phyloP scores from a whole-genome alignment of 2,113 vertebrate genomes.

The Eupsittula cactorum region DNA sequence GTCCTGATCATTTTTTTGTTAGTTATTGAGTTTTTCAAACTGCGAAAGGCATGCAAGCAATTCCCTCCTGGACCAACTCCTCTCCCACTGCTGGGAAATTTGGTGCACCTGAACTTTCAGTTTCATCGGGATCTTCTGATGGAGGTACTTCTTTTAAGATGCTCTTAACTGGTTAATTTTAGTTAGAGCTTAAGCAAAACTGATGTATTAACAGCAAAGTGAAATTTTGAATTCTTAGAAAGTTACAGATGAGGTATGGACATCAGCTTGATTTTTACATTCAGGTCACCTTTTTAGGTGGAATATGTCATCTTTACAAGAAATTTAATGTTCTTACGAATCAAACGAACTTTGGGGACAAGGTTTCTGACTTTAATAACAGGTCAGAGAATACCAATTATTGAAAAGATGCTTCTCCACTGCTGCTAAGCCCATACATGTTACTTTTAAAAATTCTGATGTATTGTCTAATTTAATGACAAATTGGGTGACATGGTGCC shows the following conservation, averaged over 20 bases:
- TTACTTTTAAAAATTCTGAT: not conserved
- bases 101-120: constrained; percentile 40
- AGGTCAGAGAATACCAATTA: not conserved
- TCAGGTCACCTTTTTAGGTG: not conserved
- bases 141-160: constrained; percentile 44
- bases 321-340: not conserved
- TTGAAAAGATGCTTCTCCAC: not conserved
- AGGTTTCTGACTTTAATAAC: not conserved
- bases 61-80: constrained; percentile 59
- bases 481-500: not conserved
- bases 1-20: not conserved
- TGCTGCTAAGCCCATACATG: not conserved
- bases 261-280: not conserved
- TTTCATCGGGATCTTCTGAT: constrained; percentile 53
- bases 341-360: not conserved
- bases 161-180: not conserved
- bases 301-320: not conserved
- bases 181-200: not conserved
- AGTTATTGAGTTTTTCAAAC: constrained; percentile 38
- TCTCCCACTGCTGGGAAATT: constrained; percentile 57
- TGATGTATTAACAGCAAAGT: not conserved
- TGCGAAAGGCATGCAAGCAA: constrained; percentile 6
- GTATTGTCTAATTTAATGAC: not conserved
- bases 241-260: not conserved
- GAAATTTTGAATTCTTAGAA: not conserved